Percentiles rank a stretch among this genome's conserved stretches.
phyloP scores from a whole-genome alignment of 1,140 invertebrate genomes.

The Pogonomyrmex barbatus region DNA sequence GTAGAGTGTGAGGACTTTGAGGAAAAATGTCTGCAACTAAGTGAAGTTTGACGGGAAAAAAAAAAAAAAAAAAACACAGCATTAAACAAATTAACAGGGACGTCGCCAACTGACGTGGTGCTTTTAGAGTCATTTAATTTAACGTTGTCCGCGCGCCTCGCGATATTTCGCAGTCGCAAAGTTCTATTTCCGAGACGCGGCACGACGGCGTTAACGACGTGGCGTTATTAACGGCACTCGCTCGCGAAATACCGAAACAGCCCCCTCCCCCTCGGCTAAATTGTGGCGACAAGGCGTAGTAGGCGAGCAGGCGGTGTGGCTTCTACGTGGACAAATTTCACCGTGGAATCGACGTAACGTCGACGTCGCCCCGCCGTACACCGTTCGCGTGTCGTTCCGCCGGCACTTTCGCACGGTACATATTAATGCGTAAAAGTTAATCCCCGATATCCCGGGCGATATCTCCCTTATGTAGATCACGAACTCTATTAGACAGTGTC shows the following conservation, averaged over 20 bases:
- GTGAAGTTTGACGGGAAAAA: constrained; percentile 9
- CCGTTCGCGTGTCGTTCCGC: not conserved
- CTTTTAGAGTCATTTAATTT: constrained; percentile 52
- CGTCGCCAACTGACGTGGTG: not conserved
- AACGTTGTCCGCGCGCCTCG: constrained; percentile 27
- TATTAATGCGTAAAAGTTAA: constrained; percentile 77
- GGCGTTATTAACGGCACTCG: constrained; percentile 73
- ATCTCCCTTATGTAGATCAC: constrained; percentile 73
- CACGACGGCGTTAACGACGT: constrained; percentile 68
- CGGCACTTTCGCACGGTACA: constrained; percentile 57
- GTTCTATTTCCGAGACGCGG: constrained; percentile 60
- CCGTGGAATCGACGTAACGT: not conserved
- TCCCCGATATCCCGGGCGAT: constrained; percentile 59
- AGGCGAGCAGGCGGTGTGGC: constrained; percentile 31
- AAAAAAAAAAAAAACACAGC: not conserved
- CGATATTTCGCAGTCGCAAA: constrained; percentile 61
- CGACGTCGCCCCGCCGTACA: not conserved
- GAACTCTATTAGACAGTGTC: constrained; percentile 72
- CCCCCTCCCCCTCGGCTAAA: constrained; percentile 70
- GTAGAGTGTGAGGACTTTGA: not conserved
- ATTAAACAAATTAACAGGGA: constrained; percentile 31
- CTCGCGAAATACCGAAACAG: constrained; percentile 63
- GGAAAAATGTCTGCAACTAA: constrained; percentile 9
- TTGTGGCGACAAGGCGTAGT: constrained; percentile 68
- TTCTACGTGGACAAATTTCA: constrained; percentile 71